These are phyloP conservation scores for Andrena marginata DNA, from an alignment of 2,888 invertebrate species.

Conservation along the genomic window DNA sequence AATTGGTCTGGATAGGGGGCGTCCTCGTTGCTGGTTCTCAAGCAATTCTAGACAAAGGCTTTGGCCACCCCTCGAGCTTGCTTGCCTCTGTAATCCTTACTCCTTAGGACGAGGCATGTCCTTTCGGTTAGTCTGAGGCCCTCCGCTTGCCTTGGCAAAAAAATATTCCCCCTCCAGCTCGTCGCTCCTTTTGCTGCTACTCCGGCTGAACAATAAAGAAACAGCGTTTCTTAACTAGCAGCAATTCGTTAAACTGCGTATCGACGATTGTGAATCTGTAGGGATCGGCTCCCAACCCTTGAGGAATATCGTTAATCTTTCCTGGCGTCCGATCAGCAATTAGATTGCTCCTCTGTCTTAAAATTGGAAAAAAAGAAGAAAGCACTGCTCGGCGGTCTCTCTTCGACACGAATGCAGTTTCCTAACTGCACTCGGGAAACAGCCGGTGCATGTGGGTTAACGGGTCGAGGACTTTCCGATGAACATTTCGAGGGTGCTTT, in stretches of 20 bases:
- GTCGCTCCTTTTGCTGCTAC: not conserved
- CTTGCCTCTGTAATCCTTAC: slow-evolving; percentile 71
- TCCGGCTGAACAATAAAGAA: not conserved
- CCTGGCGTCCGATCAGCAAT: not conserved
- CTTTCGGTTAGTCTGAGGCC: slow-evolving; percentile 53
- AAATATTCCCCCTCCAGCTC: slow-evolving; percentile 26
- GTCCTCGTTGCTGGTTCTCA: slow-evolving; percentile 72
- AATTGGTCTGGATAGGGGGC: slow-evolving; percentile 68
- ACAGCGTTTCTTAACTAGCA: not conserved
- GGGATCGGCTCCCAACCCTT: not conserved
- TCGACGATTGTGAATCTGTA: not conserved
- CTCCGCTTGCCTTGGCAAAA: slow-evolving; percentile 14
- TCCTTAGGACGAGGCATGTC: slow-evolving; percentile 64
- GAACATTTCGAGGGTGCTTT: slow-evolving; percentile 65
- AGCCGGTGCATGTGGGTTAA: slow-evolving; percentile 58
- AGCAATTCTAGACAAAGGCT: slow-evolving; percentile 75
- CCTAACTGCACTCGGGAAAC: slow-evolving; percentile 45
- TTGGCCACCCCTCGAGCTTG: slow-evolving; percentile 63
- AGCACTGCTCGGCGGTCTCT: slow-evolving; percentile 26
- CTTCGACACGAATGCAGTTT: slow-evolving; percentile 52
- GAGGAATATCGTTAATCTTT: not conserved
- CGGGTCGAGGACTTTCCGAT: slow-evolving; percentile 60
- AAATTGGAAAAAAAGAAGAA: slow-evolving; percentile 32
- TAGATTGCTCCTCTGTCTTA: slow-evolving; percentile 9
- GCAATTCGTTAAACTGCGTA: not conserved